Percentiles rank a stretch among this genome's conserved stretches.
Evolutionary conservation across 2,113 vertebrate species (phyloP).

Genomic region (Cathartes aura): DNA sequence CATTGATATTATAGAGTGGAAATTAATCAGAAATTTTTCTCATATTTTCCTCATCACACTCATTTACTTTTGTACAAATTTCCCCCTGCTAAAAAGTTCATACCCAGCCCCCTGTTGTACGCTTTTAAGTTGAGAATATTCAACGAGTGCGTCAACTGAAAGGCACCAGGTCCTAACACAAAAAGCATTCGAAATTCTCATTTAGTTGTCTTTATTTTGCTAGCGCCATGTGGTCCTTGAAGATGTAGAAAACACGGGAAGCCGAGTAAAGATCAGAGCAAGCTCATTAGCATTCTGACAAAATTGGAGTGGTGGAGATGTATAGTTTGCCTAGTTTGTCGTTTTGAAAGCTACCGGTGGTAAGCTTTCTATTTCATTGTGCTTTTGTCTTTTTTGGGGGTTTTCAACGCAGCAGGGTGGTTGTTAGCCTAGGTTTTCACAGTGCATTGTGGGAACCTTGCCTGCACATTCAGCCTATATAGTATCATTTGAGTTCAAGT

Average conservation of each 20-base stretch:
- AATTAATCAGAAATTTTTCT: conserved; percentile 91
- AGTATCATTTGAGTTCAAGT: conserved; percentile 81
- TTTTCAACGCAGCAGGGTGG: conserved; percentile 87
- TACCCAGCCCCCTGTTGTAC: conserved; percentile 89
- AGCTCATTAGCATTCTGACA: conserved; percentile 98
- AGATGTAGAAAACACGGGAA: conserved; percentile 99
- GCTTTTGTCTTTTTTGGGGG: conserved; percentile 90
- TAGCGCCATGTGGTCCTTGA: conserved; percentile 99
- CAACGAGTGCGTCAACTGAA: conserved; percentile 93
- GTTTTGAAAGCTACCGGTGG: conserved; percentile 87
- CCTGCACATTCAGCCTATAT: conserved; percentile 78
- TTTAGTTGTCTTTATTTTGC: conserved; percentile 99
- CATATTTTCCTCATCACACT: conserved; percentile 87
- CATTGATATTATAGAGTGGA: conserved; percentile 95
- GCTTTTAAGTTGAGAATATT: conserved; percentile 88
- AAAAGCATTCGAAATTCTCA: conserved; percentile 98
- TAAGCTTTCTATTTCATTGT: conserved; percentile 91
- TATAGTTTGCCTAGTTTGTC: conserved; percentile 89
- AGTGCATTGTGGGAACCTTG: conserved; percentile 92
- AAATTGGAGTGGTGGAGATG: conserved; percentile 92
- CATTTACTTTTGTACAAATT: conserved; percentile 88
- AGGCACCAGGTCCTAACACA: conserved; percentile 91
- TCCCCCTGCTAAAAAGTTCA: conserved; percentile 85
- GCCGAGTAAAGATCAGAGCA: conserved; percentile 98
- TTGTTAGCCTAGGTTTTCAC: conserved; percentile 85